phyloP scores from a whole-genome alignment of 2,797 vertebrate species.

The Alfaro cultratus region DNA sequence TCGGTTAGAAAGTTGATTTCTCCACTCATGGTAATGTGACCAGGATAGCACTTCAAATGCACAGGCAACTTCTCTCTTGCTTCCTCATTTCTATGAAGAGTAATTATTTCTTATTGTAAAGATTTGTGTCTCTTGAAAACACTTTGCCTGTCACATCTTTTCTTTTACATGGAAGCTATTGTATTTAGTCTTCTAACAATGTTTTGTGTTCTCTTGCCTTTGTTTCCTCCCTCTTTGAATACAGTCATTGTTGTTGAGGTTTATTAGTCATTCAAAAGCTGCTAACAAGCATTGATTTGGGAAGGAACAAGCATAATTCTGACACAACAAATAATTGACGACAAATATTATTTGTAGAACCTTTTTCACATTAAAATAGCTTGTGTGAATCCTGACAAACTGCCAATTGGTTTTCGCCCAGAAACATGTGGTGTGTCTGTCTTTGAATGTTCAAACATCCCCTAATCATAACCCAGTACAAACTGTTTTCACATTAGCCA shows the following conservation, averaged over 20 bases:
- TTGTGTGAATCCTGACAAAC: neutral
- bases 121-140: neutral
- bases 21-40: neutral
- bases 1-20: neutral
- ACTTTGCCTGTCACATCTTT: slow-evolving; percentile 3
- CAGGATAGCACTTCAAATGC: neutral
- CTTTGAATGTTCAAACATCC: neutral
- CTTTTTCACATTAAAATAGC: neutral
- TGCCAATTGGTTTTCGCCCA: neutral
- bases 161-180: slow-evolving; percentile 5
- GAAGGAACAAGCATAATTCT: neutral
- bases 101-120: neutral
- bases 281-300: slow-evolving; percentile 15
- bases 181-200: neutral
- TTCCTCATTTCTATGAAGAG: neutral
- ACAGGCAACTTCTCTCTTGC: neutral
- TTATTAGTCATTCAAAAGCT: slow-evolving; percentile 43
- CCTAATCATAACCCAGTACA: neutral
- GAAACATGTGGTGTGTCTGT: neutral
- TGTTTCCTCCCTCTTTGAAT: slow-evolving; percentile 42
- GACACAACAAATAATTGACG: neutral
- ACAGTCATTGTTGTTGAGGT: slow-evolving; percentile 37
- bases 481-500: neutral
- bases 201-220: slow-evolving; percentile 32
- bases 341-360: neutral